Base-by-base conservation (phyloP, 1,140 invertebrate genomes). In the Fopius arisanus region DNA sequence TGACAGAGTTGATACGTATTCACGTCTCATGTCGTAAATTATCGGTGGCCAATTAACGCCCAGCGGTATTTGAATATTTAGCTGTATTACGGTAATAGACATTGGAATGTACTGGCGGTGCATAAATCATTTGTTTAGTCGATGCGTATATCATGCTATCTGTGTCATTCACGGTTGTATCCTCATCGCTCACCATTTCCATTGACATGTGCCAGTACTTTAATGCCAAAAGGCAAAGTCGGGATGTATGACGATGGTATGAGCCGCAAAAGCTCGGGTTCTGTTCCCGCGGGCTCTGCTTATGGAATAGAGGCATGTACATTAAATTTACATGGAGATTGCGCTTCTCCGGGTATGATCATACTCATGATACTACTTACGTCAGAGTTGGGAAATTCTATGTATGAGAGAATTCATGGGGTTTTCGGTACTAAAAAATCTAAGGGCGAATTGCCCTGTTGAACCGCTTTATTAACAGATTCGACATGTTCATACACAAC, bases 71-170 rank as follows among this genome's bases (percentile, higher is more conserved):
- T 48, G 43, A 48, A 48, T 48, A 48, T 48, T 48, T 48, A 48
- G 43, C 43, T 14, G 43, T 48, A 48, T 48, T 48, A 48, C 43
- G 43, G 43, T 48, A 48, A 48, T 48, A 48, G 43, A 12, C 43
- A n/a, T 48, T 19, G 16, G 16, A 48, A 48, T 48, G 43, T 19
- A 48, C 43, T 12, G 7, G 5, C 43, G 14, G 5, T 48, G 19
- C 54, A 59, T 59, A 59, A 59, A 59, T 59, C 54, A 59, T 59
- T 59, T 59, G 23, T 59, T 59, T 59, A 59, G 16, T 14, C 43
- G 14, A 59, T 59, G 54, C 26, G 21, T 59, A 59, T 26, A 59
- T 59, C 54, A 59, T 59, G 21, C 54, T 9, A 23, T 59, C 23
- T 59, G 23, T 59, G 54, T 59, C 54, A 59, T 59, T 26, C 54